Evolutionary conservation across 2,113 vertebrate species (phyloP), one percentile per base, ranked within the genome.

Genomic region (Gadus chalcogrammus): DNA sequence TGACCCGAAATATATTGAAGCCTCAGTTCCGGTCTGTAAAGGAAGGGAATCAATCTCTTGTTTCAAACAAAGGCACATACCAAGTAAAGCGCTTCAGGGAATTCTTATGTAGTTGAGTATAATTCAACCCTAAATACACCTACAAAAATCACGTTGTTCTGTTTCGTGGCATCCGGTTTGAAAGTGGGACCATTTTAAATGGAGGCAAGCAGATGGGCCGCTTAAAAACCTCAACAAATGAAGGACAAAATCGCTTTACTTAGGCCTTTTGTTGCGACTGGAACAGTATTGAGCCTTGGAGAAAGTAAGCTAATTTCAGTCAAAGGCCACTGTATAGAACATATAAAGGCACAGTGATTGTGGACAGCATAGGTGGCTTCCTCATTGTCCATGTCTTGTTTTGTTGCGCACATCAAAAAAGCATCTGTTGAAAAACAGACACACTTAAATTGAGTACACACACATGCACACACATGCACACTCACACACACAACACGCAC

Each of bases 281-380:
- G 68, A 79, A 65, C 38, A 15, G 61, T 18, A 79, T 81, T 81
- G 78, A 86, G 79, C 73, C 20, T 16, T 58, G 62, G 63, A 80
- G 65, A 85, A 87, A 76, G 79, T 83, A 64, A 65, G 22, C 70
- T 85, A 84, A 84, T 89, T 89, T 83, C 59, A 66, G 73, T 67
- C 22, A 67, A 78, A 60, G 61, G 59, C 62, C 53, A 35, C 28
- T 58, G 20, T 16, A 5, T 67, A 68, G 70, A 61, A 70, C 71
- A 48, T 72, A 87, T 64, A 86, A 87, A 82, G 68, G 59, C 0
- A 15, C 35, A 9, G 69, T 85, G 75, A 86, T 86, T 87, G 76
- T 62, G 18, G 71, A 48, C 65, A 12, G 7, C 22, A 13, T 48
- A 61, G 69, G 72, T 62, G 71, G 71, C 73, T 66, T 80, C 65